Evolutionary conservation across 2,113 vertebrate genomes (phyloP), one percentile per base, ranked within the genome.

Genomic region (Baryphthengus martii): DNA sequence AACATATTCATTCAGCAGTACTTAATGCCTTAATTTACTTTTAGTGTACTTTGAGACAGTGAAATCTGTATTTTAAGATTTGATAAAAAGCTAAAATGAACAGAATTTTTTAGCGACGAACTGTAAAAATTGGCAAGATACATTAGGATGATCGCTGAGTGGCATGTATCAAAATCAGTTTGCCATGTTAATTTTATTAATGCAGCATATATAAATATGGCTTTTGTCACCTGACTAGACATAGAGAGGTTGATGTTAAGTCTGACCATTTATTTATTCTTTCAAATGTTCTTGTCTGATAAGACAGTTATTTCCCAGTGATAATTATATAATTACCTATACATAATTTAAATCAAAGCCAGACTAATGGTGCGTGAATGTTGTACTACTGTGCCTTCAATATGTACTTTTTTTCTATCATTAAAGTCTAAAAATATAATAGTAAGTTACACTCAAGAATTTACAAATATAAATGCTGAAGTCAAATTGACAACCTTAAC

Each of bases 1-100:
- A 72, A 17, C 16, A 10, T 11, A 74, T 53, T 39, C 25, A 87
- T 79, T 93, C 86, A 87, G 40, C 66, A 68, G 40, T 58, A 37
- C 49, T 73, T 96, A 92, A 96, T 93, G 66, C 4, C 23, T 87
- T 95, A 61, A 96, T 84, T 93, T 89, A 82, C 23, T 93, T 94
- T 88, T 40, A 53, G 1, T 94, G 70, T 78, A 87, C 40, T 87
- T 88, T 84, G 40, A 87, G 76, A 92, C 73, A 76, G 66, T 76
- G 79, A 91, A 89, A 78, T 93, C n/a, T 82, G 61, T 90, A 87
- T 81, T 79, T 89, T 68, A 72, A 81, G 53, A 62, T 89, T 74
- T 85, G 70, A 85, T 45, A 68, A 87, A 89, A 90, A 26, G 17
- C 42, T 85, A 81, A 90, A 90, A 82, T 17, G 31, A 86, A 70